Evolutionary conservation across 1,140 invertebrate species (phyloP).

Genomic region (Hylyphantes graminicola): DNA sequence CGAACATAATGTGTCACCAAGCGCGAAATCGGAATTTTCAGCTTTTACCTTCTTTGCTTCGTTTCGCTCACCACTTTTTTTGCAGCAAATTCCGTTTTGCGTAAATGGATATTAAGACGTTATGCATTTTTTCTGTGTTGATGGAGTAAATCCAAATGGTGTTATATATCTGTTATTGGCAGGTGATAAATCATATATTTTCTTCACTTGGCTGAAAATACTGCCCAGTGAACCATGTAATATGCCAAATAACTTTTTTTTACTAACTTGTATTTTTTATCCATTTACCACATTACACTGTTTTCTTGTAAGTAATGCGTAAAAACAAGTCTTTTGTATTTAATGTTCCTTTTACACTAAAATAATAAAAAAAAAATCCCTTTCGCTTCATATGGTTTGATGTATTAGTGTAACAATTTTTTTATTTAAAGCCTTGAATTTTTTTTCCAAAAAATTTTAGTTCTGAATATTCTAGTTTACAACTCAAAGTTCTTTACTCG

Average conservation of each 20-base stretch:
- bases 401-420: too few species aligned
- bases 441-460: too few species aligned
- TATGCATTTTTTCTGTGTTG: not conserved
- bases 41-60: slow-evolving; percentile 32
- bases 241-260: slow-evolving; percentile 43
- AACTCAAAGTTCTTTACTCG: too few species aligned
- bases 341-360: not conserved
- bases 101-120: slow-evolving; percentile 55
- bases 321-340: slow-evolving; percentile 3
- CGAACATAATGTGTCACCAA: slow-evolving; percentile 53
- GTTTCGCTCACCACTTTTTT: slow-evolving; percentile 10
- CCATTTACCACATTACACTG: too few species aligned
- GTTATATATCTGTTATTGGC: slow-evolving; percentile 51
- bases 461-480: too few species aligned
- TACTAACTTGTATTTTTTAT: not conserved
- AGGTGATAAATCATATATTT: slow-evolving; percentile 51
- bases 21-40: slow-evolving; percentile 56
- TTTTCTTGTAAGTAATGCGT: not conserved
- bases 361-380: not conserved
- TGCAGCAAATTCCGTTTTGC: slow-evolving; percentile 39
- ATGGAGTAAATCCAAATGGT: slow-evolving; percentile 1
- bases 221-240: slow-evolving; percentile 32
- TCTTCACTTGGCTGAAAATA: slow-evolving; percentile 8
- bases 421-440: too few species aligned
- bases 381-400: too few species aligned